Conservation (phyloP, 2,888 invertebrate genomes). For the Caenorhabditis imperialis region DNA sequence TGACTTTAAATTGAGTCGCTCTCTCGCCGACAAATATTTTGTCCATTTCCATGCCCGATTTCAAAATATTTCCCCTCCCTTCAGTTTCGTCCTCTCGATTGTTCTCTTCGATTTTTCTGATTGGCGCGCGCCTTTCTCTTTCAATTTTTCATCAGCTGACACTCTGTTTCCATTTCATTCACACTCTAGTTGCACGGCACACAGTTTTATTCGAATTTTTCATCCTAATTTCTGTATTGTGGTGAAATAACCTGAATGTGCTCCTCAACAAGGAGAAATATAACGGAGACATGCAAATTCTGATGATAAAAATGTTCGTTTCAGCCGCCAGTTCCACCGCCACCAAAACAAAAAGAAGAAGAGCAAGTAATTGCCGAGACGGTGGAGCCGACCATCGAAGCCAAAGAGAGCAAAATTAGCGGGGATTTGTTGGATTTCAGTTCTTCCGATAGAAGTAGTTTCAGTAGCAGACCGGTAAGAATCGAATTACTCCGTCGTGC, state of each 20-base stretch:
- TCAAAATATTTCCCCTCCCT: constrained; percentile 6
- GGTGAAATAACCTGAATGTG: too few species aligned
- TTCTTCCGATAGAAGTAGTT: constrained; percentile 49
- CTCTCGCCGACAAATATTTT: not conserved
- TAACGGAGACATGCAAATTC: not conserved
- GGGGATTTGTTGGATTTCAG: constrained; percentile 44
- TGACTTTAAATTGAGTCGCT: not conserved
- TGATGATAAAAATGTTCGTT: not conserved
- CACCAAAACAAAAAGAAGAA: constrained; percentile 10
- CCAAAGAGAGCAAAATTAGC: constrained; percentile 24
- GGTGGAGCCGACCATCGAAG: constrained; percentile 24
- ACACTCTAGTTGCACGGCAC: not conserved
- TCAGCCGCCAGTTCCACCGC: not conserved
- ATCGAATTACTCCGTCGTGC: not conserved
- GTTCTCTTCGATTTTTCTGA: not conserved
- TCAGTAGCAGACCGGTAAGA: constrained; percentile 44
- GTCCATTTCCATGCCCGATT: not conserved
- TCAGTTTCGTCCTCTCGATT: not conserved
- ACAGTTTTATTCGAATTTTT: too few species aligned
- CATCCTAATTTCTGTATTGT: not conserved
- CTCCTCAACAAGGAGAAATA: too few species aligned
- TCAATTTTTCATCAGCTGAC: constrained; percentile 12
- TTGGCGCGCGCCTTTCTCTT: constrained; percentile 2
- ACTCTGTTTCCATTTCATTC: not conserved
- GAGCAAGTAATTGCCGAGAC: constrained; percentile 7